Conservation (phyloP, 1,140 invertebrate species). For the Danaus melanippus region DNA sequence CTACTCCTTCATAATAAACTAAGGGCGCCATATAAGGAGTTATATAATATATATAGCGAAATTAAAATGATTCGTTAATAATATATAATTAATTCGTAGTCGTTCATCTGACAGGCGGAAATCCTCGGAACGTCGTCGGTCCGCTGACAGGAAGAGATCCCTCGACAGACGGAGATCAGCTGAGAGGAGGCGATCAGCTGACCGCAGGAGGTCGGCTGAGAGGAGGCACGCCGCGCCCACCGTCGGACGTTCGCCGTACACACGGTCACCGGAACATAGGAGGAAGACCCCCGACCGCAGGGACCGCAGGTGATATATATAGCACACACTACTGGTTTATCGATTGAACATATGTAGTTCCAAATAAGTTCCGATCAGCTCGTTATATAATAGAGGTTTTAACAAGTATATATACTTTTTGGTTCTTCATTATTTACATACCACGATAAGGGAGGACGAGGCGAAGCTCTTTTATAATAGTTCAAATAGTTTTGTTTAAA, state of each 20-base stretch:
- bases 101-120: slow-evolving; percentile 24
- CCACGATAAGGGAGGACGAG: too few species aligned
- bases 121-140: slow-evolving; percentile 12
- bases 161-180: slow-evolving; percentile 12
- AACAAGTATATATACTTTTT: too few species aligned
- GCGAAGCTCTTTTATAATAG: not conserved
- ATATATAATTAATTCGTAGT: slow-evolving; percentile 6
- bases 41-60: too few species aligned
- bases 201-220: slow-evolving; percentile 15
- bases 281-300: slow-evolving; percentile 6
- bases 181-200: slow-evolving; percentile 8
- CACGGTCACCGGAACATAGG: not conserved
- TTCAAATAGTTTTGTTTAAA: not conserved
- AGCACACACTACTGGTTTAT: too few species aligned
- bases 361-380: too few species aligned
- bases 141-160: slow-evolving; percentile 15
- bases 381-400: too few species aligned
- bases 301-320: slow-evolving; percentile 5
- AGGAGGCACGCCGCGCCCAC: slow-evolving; percentile 12
- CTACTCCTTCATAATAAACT: too few species aligned
- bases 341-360: too few species aligned
- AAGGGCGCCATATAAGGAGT: too few species aligned
- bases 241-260: not conserved
- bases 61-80: too few species aligned
- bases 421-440: too few species aligned